Evolutionary conservation across 2,113 vertebrate species (phyloP), one percentile per base, ranked within the genome.

Genomic region (Nipponia nippon): DNA sequence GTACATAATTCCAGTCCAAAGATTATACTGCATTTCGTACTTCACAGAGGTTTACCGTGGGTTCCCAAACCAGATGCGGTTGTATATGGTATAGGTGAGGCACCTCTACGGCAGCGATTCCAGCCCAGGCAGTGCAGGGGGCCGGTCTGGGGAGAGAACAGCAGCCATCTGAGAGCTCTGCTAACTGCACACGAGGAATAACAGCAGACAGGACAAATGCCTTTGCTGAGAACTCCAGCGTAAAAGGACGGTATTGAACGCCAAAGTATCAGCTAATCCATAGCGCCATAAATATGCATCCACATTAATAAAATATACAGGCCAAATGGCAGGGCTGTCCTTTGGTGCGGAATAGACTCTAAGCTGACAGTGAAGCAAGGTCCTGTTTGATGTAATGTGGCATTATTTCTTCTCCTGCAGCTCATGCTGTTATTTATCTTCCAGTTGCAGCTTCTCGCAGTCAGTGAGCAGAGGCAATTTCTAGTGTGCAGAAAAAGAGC

Each of bases 341-440:
- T 66, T 81, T 25, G 12, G 6, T 72, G 89, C 3, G 13, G 81
- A 95, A 67, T 63, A 65, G 67, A 36, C 71, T 77, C 81, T 38
- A 40, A 59, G 94, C 72, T 89, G 95, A 61, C 93, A 96, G 89
- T n/a, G 34, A 72, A 70, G 94, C 70, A 65, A 38, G 83, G 42
- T 23, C 77, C 86, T 40, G 59, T 38, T 36, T 81, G 90, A 89
- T 93, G 92, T 14, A 52, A 79, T 7, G 65, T 79, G 89, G 70
- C 44, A 32, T 87, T 87, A 76, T 59, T 91, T 85, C 86, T 86
- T 38, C 85, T 92, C 26, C 46, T 82, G 90, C 86, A 78, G 83
- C 88, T 89, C 46, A 2, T 18, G 86, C 83, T 89, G 77, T 56
- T 79, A 84, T 89, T 97, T 94, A 87, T 96, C 94, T 97, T 75